Percentiles rank a stretch among this genome's conserved stretches.
Evolutionary conservation across 2,888 invertebrate genomes (phyloP).

Genomic region (Parnassius apollo): DNA sequence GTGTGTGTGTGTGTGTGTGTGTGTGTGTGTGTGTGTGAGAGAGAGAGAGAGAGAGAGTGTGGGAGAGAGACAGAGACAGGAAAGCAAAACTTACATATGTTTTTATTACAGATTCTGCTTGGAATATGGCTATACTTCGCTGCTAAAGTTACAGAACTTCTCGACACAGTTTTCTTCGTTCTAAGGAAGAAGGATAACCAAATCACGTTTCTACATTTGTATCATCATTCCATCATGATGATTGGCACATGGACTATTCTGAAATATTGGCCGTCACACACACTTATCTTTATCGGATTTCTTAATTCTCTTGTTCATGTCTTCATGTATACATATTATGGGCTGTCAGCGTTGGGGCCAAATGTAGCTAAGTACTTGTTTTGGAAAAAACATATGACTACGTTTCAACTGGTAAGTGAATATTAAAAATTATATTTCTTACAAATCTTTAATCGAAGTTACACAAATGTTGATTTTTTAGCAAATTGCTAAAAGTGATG

Average conservation of each 20-base stretch:
- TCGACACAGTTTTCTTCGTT: slow-evolving; percentile 94
- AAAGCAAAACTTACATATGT: too few relatives aligned
- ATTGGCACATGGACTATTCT: slow-evolving; percentile 87
- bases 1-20: too few relatives aligned
- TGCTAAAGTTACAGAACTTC: slow-evolving; percentile 87
- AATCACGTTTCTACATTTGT: slow-evolving; percentile 93
- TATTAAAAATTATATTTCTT: not conserved
- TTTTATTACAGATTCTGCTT: slow-evolving; percentile 64
- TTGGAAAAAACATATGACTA: slow-evolving; percentile 93
- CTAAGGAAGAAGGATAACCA: slow-evolving; percentile 89
- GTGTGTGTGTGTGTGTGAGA: too few relatives aligned
- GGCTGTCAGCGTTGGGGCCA: slow-evolving; percentile 88
- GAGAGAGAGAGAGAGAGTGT: too few relatives aligned
- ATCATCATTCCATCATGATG: slow-evolving; percentile 90
- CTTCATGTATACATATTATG: slow-evolving; percentile 91
- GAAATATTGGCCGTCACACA: slow-evolving; percentile 88
- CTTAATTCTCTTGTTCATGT: slow-evolving; percentile 89
- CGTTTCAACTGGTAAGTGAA: slow-evolving; percentile 86
- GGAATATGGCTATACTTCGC: slow-evolving; percentile 85
- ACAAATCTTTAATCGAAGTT: too few relatives aligned
- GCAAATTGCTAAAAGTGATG: too few relatives aligned
- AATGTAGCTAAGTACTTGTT: slow-evolving; percentile 87
- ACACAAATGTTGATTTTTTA: too few relatives aligned
- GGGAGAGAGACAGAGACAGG: too few relatives aligned
- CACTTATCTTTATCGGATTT: slow-evolving; percentile 85